phyloP scores from a whole-genome alignment of 2,797 vertebrate genomes.

The Ctenopoma multispine region DNA sequence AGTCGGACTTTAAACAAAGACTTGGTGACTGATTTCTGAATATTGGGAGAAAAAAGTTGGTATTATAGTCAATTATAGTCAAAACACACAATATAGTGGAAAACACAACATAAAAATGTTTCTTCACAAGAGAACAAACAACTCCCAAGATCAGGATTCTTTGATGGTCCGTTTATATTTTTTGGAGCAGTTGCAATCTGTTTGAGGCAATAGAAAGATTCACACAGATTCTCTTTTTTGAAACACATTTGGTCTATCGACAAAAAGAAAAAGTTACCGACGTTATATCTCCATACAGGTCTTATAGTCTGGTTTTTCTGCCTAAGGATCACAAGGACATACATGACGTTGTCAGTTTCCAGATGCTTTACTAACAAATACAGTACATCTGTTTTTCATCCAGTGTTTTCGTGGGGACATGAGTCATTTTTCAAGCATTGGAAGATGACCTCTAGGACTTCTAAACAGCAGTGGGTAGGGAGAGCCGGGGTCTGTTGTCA shows the following conservation, averaged over 20 bases:
- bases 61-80: not conserved
- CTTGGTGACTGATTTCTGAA: not conserved
- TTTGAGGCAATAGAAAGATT: slow-evolving; percentile 87
- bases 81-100: not conserved
- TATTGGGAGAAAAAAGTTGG: not conserved
- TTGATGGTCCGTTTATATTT: slow-evolving; percentile 85
- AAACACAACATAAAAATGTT: not conserved
- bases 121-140: slow-evolving; percentile 57
- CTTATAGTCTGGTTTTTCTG: slow-evolving; percentile 78
- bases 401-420: slow-evolving; percentile 63
- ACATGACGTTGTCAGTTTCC: slow-evolving; percentile 75
- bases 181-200: slow-evolving; percentile 87
- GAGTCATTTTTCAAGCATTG: slow-evolving; percentile 73
- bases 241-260: slow-evolving; percentile 87
- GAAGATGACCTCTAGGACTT: slow-evolving; percentile 79
- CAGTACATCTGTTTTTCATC: slow-evolving; percentile 71
- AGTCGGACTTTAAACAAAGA: not conserved
- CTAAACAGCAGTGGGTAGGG: slow-evolving; percentile 77
- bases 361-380: slow-evolving; percentile 78
- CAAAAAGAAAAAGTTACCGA: slow-evolving; percentile 81
- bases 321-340: slow-evolving; percentile 84
- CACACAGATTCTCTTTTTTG: slow-evolving; percentile 84
- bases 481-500: slow-evolving; percentile 79
- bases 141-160: slow-evolving; percentile 71
- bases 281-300: slow-evolving; percentile 80